Base-by-base conservation (phyloP, 2,797 vertebrate genomes). In the Aeoliscus strigatus region DNA sequence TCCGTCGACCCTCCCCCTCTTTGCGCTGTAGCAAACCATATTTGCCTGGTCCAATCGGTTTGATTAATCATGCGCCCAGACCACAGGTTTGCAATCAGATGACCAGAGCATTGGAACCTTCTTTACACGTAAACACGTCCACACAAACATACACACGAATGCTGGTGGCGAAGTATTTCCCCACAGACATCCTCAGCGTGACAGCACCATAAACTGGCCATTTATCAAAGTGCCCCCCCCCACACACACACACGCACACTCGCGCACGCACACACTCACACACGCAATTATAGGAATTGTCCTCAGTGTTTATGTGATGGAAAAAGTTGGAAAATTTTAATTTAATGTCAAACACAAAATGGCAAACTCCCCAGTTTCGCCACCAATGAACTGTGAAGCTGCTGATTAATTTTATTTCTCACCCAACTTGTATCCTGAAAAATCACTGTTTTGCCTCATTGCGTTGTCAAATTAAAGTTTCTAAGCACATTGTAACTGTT, bases 121-220 rank as follows among this genome's bases (percentile, higher is more conserved):
- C 53, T 51, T 45, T 14, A 10, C 43, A 28, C 14, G 36, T 30
- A 16, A 23, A 24, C 39, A 43, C 47, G 29, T 42, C 54, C n/a
- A 57, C 58, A 52, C 56, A 45, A 15, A 51, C 42, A 41, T 34
- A 50, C 52, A 72, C 59, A 45, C 34, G 77, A 74, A 83, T 2
- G 73, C 70, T 75, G 51, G 84, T 82, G 85, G 83, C 82, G 73
- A 73, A 63, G 65, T 85, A 88, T 93, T 90, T 93, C 93, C 93
- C 93, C 64, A 60, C 76, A 92, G 93, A 89, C 83, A 57, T 77
- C 72, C 54, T 49, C 73, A 71, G 80, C 88, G 85, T 89, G 94
- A 93, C 94, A 93, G 90, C 89, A 80, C 85, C 88, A 87, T 91
- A 94, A 93, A 91, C 90, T 61, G 73, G 87, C 89, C 91, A 96